Base-by-base conservation (phyloP, 2,113 vertebrate genomes). In the Myxocyprinus asiaticus region DNA sequence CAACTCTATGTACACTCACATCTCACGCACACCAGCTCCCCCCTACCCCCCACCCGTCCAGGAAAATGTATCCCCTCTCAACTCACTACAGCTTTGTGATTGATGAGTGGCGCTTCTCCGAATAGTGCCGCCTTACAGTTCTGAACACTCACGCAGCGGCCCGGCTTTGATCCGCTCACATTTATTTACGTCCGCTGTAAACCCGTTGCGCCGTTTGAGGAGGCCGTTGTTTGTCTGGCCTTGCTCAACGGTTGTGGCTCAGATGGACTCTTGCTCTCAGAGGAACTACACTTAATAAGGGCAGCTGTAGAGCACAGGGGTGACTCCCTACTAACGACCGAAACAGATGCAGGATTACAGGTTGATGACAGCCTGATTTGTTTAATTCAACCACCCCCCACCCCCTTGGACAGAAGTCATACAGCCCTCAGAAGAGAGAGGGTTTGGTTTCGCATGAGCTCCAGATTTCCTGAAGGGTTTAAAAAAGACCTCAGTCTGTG, bases 311-410 rank as follows among this genome's bases (percentile, higher is more conserved):
- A 33, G 22, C 22, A 33, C 14, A 33, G 5, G 44, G 79, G 17
- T 51, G 48, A 75, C 76, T 53, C 42, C 17, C 67, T 47, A 42
- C 45, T 80, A 82, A 87, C 59, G 50, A 67, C 50, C 17, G 6
- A 78, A 85, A 80, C 86, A 87, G 80, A 84, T 73, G 70, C 50
- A 15, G 59, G 15, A 17, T 70, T 68, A 62, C 78, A 56, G 62
- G 77, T 67, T 43, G 68, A 62, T 76, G 78, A 85, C 84, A 71
- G 76, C 62, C 84, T 74, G 80, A 85, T 85, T 84, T 79, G 84
- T 84, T 87, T 77, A 81, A 82, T 79, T 81, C 66, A 33, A 33
- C 75, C 82, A 77, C 77, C 45, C 47, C 55, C 14, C 6, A 48
- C 6, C 47, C 47, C 47, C 47, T 7, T 3, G n/a, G n/a, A 58